Percentiles rank a stretch among this genome's conserved stretches.
Conservation (phyloP, 2,888 invertebrate genomes). For the Gisinianus flammeolus region DNA sequence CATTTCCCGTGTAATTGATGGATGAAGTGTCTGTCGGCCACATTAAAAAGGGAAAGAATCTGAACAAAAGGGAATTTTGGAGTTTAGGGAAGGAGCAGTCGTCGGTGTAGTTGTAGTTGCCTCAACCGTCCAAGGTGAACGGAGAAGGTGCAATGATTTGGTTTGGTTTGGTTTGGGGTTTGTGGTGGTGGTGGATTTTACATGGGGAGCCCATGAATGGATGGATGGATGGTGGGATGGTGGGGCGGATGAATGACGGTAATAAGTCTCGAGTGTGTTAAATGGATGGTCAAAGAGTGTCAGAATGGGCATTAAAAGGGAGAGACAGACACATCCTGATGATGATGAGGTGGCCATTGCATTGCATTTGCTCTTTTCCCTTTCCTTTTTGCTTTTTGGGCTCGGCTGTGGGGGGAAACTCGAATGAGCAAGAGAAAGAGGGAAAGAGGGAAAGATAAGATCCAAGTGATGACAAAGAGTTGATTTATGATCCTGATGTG, state of each 20-base stretch:
- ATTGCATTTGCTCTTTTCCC: neutral
- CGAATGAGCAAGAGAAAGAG: neutral
- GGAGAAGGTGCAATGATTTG: too few species aligned
- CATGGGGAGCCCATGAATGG: too few species aligned
- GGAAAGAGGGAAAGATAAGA: neutral
- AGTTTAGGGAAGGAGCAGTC: neutral
- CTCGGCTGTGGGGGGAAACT: too few species aligned
- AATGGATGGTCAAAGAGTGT: constrained; percentile 9
- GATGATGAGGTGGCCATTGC: neutral
- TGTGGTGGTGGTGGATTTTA: too few species aligned
- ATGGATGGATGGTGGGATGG: too few species aligned
- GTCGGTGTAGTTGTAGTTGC: neutral
- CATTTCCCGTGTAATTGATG: too few species aligned
- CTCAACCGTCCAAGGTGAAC: too few species aligned
- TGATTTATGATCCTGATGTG: constrained; percentile 15
- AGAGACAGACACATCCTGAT: neutral
- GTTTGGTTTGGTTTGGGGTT: too few species aligned
- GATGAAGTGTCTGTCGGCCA: too few species aligned
- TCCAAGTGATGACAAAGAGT: constrained; percentile 14
- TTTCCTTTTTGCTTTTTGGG: too few species aligned
- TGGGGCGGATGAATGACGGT: too few species aligned
- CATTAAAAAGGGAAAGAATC: neutral
- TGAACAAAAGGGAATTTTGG: neutral
- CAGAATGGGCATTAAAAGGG: constrained; percentile 15
- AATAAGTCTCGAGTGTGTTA: constrained; percentile 1